Percentiles rank a stretch among this genome's conserved stretches.
Evolutionary conservation across 2,113 vertebrate genomes (phyloP).

Genomic region (Channa argus): DNA sequence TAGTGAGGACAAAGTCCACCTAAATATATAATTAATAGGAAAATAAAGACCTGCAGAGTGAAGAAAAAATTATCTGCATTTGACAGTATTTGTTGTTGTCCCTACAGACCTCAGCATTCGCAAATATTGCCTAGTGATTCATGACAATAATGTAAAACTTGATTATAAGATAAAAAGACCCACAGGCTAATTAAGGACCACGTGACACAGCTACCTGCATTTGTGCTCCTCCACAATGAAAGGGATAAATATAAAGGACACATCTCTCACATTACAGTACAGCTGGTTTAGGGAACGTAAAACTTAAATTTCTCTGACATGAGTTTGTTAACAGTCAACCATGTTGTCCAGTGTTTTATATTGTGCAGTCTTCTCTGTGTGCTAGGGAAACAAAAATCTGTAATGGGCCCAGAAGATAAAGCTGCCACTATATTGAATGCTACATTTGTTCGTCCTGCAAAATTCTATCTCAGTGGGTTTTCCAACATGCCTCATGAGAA

Average conservation of each 20-base stretch:
- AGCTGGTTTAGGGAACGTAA: neutral
- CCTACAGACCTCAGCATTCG: too few relatives aligned
- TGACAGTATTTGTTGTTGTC: too few relatives aligned
- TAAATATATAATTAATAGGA: too few relatives aligned
- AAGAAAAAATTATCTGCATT: too few relatives aligned
- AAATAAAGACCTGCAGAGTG: too few relatives aligned
- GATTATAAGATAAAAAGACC: too few relatives aligned
- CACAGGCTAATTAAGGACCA: neutral
- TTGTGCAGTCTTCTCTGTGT: too few relatives aligned
- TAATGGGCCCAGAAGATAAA: slow-evolving; percentile 15
- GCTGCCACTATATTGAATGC: slow-evolving; percentile 2
- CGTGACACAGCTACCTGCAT: neutral
- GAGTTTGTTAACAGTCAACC: neutral
- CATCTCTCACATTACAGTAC: neutral
- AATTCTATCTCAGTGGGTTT: slow-evolving; percentile 58
- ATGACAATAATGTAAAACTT: too few relatives aligned
- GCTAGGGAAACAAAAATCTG: neutral
- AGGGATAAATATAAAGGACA: neutral
- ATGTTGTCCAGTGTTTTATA: too few relatives aligned
- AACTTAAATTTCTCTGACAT: neutral
- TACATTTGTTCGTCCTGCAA: slow-evolving; percentile 48
- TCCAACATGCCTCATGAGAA: slow-evolving; percentile 42
- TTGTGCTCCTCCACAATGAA: neutral
- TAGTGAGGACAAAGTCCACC: too few relatives aligned
- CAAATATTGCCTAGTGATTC: too few relatives aligned